Percentiles rank a stretch among this genome's conserved stretches.
phyloP scores from a whole-genome alignment of 2,797 vertebrate genomes.

The Sebastes oblongus region DNA sequence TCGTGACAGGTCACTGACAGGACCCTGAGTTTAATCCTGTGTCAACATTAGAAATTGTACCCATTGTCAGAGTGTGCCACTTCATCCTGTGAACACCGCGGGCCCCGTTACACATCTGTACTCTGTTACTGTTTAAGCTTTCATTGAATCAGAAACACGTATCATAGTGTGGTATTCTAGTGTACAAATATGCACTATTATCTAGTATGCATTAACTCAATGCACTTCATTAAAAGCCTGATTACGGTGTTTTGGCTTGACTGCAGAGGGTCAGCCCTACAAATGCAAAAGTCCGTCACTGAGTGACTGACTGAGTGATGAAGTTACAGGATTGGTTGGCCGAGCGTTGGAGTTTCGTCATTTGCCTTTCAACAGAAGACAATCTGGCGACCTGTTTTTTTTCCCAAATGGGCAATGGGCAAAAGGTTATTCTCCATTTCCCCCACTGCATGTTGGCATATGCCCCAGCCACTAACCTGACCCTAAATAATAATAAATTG shows the following conservation, averaged over 20 bases:
- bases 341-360: no score
- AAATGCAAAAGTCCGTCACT: not conserved
- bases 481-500: not conserved
- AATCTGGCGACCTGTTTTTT: not conserved
- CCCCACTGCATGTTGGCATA: not conserved
- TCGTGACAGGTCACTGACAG: slow-evolving; percentile 74
- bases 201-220: not conserved
- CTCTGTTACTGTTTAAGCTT: not conserved
- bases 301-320: no score
- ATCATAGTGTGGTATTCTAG: not conserved
- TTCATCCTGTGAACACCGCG: slow-evolving; percentile 37
- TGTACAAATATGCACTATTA: not conserved
- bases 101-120: not conserved
- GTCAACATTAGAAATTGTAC: slow-evolving; percentile 67
- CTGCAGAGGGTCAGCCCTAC: not conserved
- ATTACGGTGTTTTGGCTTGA: not conserved
- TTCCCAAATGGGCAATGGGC: not conserved
- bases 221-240: not conserved
- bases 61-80: slow-evolving; percentile 40
- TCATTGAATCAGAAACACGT: not conserved
- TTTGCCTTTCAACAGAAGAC: not conserved
- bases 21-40: slow-evolving; percentile 74
- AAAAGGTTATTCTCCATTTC: not conserved
- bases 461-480: not conserved
- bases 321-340: no score